phyloP scores from a whole-genome alignment of 2,888 invertebrate species.

The Meta bourneti region DNA sequence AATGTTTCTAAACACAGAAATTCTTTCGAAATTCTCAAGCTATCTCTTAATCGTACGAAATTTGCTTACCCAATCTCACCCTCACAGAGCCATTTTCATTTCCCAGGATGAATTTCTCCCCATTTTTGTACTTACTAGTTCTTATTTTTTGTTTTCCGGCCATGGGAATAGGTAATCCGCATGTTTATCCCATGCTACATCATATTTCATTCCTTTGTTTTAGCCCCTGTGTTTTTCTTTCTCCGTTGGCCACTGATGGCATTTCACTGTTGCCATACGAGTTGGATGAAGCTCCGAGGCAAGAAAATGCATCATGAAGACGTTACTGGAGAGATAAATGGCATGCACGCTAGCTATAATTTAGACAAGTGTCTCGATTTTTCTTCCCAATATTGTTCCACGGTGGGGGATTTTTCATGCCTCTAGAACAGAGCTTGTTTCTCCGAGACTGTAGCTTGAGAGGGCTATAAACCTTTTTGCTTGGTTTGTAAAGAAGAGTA shows the following conservation, averaged over 20 bases:
- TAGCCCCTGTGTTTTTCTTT: neutral
- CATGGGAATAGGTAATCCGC: neutral
- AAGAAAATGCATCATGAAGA: constrained; percentile 28
- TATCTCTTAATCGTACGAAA: too few species aligned
- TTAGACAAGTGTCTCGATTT: constrained; percentile 25
- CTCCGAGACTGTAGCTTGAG: neutral
- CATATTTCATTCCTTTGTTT: constrained; percentile 8
- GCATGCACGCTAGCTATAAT: constrained; percentile 16
- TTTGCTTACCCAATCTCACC: too few species aligned
- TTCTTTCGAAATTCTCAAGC: too few species aligned
- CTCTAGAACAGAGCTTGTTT: neutral
- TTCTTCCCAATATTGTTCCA: constrained; percentile 16
- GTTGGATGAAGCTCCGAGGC: constrained; percentile 16
- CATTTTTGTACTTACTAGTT: neutral
- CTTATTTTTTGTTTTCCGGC: neutral
- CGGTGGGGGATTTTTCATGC: constrained; percentile 16
- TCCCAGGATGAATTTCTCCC: neutral
- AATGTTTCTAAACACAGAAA: too few species aligned
- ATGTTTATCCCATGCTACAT: neutral
- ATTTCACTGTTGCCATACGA: constrained; percentile 3
- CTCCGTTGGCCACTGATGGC: neutral
- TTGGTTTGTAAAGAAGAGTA: neutral
- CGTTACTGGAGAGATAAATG: constrained; percentile 26
- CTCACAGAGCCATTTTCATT: neutral
- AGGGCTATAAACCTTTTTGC: neutral